phyloP scores from a whole-genome alignment of 1,140 invertebrate genomes.

The Zaprionus ghesquierei region DNA sequence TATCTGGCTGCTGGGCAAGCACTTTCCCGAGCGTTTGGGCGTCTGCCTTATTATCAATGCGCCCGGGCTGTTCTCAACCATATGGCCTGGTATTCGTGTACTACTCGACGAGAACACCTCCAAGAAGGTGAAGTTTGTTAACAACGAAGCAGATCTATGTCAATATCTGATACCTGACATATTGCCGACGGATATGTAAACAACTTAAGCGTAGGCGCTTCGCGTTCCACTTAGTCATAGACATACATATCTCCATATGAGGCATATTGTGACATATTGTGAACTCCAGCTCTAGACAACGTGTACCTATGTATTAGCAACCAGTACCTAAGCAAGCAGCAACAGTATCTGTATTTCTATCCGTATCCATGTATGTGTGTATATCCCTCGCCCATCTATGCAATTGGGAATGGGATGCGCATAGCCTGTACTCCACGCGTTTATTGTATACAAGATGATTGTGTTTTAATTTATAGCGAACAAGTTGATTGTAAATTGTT shows the following conservation, averaged over 20 bases:
- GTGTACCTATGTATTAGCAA: slow-evolving; percentile 45
- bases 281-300: slow-evolving; percentile 29
- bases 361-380: neutral
- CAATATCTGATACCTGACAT: slow-evolving; percentile 90
- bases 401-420: slow-evolving; percentile 31
- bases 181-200: slow-evolving; percentile 87
- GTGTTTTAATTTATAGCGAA: slow-evolving; percentile 50
- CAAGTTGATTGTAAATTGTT: slow-evolving; percentile 55
- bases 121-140: slow-evolving; percentile 88
- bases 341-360: slow-evolving; percentile 18
- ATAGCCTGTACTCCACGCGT: slow-evolving; percentile 45
- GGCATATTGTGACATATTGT: slow-evolving; percentile 22
- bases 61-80: slow-evolving; percentile 88
- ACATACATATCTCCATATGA: slow-evolving; percentile 64
- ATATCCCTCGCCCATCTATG: slow-evolving; percentile 1
- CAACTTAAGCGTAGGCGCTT: neutral
- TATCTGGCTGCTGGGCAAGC: slow-evolving; percentile 88
- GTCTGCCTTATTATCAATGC: slow-evolving; percentile 89
- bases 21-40: slow-evolving; percentile 90
- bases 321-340: slow-evolving; percentile 60
- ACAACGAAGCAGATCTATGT: slow-evolving; percentile 87
- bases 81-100: slow-evolving; percentile 89
- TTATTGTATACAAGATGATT: slow-evolving; percentile 55
- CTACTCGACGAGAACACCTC: slow-evolving; percentile 91
- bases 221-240: slow-evolving; percentile 50